Evolutionary conservation across 2,888 invertebrate species (phyloP), one percentile per base, ranked within the genome.

Genomic region (Liodrosophila aerea): DNA sequence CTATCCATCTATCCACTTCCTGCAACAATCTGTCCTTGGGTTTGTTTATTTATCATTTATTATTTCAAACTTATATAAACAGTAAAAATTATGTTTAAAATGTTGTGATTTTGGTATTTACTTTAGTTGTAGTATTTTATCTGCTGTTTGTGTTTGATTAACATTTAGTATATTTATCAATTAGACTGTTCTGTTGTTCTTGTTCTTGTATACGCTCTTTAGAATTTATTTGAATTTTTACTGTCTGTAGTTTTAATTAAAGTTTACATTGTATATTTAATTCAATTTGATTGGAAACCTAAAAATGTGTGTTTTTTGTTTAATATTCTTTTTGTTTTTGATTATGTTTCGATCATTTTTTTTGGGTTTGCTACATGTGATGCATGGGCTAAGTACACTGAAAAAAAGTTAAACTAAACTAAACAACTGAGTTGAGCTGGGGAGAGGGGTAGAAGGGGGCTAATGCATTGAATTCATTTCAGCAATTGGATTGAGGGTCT

Each of bases 281-380:
- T 78, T 78, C 64, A 85, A 85, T 85, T 85, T 66, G 73, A 66
- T 86, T 81, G 82, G 81, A 81, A 81, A 81, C 81, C 81, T 81
- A 81, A 81, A 81, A 86, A 81, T 73, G 64, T 30, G n/a, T 30
- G n/a, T 30, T 30, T 30, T 30, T 30, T 53, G n/a, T n/a, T n/a
- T n/a, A n/a, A n/a, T n/a, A n/a, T 51, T 36, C 22, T 1, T 1
- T 40, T 40, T 41, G 44, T 31, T 58, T 80, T 81, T 81, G 77
- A 84, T 81, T 81, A 80, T 85, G 76, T 85, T 85, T 81, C 81
- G 84, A 64, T 82, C n/a, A n/a, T n/a, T n/a, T n/a, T n/a, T n/a
- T n/a, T 67, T 83, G n/a, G n/a, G 22, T 22, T 71, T 64, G 65
- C 71, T 70, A 68, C 53, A 52, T 56, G 56, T 45, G 54, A 41